A percentile compares a stretch with the other conserved stretches of the same genome.
Conservation (phyloP, 2,888 invertebrate species). For the Leptothorax acervorum region DNA sequence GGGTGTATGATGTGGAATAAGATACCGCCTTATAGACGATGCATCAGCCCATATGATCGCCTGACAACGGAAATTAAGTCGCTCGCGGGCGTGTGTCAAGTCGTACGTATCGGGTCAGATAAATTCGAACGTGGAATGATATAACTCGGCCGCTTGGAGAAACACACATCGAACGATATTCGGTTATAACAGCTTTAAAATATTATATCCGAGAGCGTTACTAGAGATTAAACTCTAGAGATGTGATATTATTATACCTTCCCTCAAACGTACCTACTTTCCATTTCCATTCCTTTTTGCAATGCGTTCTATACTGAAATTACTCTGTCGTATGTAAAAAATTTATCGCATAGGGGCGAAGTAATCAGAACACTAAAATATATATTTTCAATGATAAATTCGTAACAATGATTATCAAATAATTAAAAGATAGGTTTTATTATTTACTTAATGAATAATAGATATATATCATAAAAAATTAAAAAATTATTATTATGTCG, state of each 20-base stretch:
- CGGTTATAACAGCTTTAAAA: neutral
- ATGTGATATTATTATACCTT: no score
- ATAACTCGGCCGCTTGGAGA: neutral
- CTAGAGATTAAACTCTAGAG: neutral
- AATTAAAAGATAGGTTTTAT: neutral
- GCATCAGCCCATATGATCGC: slow-evolving; percentile 37
- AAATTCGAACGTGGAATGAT: slow-evolving; percentile 13
- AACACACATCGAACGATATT: neutral
- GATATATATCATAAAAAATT: neutral
- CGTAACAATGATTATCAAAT: neutral
- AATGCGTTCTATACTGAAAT: neutral
- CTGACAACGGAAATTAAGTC: slow-evolving; percentile 52
- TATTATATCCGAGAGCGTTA: neutral
- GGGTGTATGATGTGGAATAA: slow-evolving; percentile 54
- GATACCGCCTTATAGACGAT: slow-evolving; percentile 65
- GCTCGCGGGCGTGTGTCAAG: slow-evolving; percentile 1
- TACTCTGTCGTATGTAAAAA: neutral
- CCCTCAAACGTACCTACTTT: neutral
- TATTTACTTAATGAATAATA: neutral
- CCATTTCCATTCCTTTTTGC: neutral
- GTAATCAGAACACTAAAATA: neutral
- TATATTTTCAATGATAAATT: neutral
- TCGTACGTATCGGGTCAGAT: slow-evolving; percentile 13
- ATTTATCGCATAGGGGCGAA: no score
- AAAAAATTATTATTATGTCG: neutral